These are phyloP conservation scores for Drosophila rellima DNA, from an alignment of 2,888 invertebrate genomes.

Conservation along the genomic window DNA sequence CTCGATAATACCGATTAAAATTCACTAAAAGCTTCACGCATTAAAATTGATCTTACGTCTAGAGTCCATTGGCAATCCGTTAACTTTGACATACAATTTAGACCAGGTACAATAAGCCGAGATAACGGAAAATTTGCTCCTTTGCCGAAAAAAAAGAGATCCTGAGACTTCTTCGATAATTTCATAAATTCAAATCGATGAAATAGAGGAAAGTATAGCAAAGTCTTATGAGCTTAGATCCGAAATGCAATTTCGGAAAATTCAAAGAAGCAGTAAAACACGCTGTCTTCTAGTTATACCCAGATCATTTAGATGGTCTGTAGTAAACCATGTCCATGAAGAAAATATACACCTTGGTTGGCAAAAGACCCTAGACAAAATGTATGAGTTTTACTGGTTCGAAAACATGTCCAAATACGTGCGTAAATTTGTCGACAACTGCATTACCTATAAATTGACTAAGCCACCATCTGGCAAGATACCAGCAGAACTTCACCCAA, in stretches of 20 bases:
- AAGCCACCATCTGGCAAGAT: slow-evolving; percentile 1
- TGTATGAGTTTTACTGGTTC: slow-evolving; percentile 39
- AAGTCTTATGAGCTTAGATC: slow-evolving; percentile 9
- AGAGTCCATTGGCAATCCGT: too few relatives aligned
- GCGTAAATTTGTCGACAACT: slow-evolving; percentile 7
- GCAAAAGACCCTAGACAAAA: too few relatives aligned
- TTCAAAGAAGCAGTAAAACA: slow-evolving; percentile 42
- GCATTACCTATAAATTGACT: slow-evolving; percentile 15
- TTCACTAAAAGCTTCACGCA: too few relatives aligned
- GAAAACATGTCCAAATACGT: slow-evolving; percentile 29
- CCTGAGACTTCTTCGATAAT: not conserved
- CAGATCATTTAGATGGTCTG: slow-evolving; percentile 37
- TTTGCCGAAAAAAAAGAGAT: slow-evolving; percentile 10
- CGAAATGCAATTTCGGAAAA: slow-evolving; percentile 22
- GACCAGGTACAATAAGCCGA: slow-evolving; percentile 5
- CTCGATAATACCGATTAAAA: too few relatives aligned
- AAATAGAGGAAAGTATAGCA: slow-evolving; percentile 10
- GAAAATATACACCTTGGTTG: slow-evolving; percentile 39
- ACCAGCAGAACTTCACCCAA: slow-evolving; percentile 5
- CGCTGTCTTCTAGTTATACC: slow-evolving; percentile 41
- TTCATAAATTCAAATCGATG: slow-evolving; percentile 11
- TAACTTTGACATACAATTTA: too few relatives aligned
- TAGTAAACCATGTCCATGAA: slow-evolving; percentile 38
- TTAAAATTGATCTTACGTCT: too few relatives aligned
- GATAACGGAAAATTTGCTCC: slow-evolving; percentile 14